Base-by-base conservation (phyloP, 2,797 vertebrate species). In the Orientallactaga sibirica region DNA sequence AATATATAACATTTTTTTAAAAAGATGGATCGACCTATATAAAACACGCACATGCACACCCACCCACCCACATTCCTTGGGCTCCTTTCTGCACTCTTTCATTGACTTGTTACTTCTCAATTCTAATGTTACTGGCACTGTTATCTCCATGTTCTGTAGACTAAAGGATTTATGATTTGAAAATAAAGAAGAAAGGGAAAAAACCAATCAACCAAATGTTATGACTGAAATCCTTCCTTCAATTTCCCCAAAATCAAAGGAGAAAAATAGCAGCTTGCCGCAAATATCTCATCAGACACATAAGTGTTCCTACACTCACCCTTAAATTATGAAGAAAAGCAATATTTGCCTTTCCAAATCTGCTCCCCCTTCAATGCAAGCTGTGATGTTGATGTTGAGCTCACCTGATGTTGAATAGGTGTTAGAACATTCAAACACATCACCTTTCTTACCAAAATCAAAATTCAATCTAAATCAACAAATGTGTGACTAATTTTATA, bases 391-490 rank as follows among this genome's bases (percentile, higher is more conserved):
- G 22, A 86, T 82, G 1, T 52, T 74, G 71, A 43, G 27, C 29
- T 73, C 24, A 58, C 76, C 64, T 73, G 43, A 70, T 37, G 67
- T 41, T 19, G 14, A 91, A 58, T 18, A 71, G 27, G 29, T 74
- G 19, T 37, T 62, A 9, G 41, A 85, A 88, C 4, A 86, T 8
- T 62, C 12, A 90, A 55, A 62, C 7, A 62, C 10, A 84, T 1
- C 15, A 27, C 18, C 20, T 15, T 67, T 48, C 7, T 19, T 25
- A 15, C 7, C 4, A 55, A 89, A 91, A 48, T 77, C 19, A 84
- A 29, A 87, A 67, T 58, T 80, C 33, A 93, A 2, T 62, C 19
- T 95, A 81, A 74, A 48, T 29, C 43, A 94, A 66, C 41, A 92
- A 64, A 87, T 43, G 9, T 6, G 66, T 78, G 73, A 9, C 48